Conservation (phyloP, 2,797 vertebrate genomes). For the Loriculus beryllinus region DNA sequence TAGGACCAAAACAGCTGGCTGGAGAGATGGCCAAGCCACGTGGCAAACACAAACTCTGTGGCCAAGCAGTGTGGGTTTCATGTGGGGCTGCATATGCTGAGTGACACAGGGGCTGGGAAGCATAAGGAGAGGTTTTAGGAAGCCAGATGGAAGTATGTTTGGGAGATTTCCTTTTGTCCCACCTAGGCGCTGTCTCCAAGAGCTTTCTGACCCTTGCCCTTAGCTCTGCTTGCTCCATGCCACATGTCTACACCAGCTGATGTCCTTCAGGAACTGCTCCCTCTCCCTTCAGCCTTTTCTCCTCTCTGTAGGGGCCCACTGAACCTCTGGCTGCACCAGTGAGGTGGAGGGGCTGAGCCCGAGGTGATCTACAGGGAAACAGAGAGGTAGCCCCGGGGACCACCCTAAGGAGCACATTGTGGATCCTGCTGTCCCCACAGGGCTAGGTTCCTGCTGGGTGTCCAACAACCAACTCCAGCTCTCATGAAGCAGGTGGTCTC, state of each 20-base stretch:
- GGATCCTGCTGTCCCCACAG: neutral
- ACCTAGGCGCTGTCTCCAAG: neutral
- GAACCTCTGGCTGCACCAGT: neutral
- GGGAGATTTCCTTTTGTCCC: neutral
- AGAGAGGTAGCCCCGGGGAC: neutral
- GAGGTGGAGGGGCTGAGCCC: neutral
- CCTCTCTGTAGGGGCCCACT: fast-evolving
- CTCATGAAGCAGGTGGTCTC: neutral
- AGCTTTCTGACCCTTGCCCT: neutral
- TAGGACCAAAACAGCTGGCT: neutral
- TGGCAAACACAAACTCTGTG: neutral
- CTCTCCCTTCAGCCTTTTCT: neutral
- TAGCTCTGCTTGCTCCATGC: neutral
- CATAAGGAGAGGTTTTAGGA: neutral
- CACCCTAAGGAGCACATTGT: fast-evolving
- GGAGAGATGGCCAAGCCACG: neutral
- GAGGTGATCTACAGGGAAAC: neutral
- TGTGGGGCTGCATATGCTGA: fast-evolving
- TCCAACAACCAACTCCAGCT: neutral
- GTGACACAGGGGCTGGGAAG: neutral
- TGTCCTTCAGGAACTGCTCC: neutral
- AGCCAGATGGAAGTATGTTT: neutral
- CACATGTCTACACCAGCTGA: neutral
- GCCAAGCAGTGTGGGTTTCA: fast-evolving
- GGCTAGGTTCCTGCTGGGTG: neutral